Evolutionary conservation across 2,797 vertebrate genomes (phyloP).

Genomic region (Percopsis omiscomaycus): DNA sequence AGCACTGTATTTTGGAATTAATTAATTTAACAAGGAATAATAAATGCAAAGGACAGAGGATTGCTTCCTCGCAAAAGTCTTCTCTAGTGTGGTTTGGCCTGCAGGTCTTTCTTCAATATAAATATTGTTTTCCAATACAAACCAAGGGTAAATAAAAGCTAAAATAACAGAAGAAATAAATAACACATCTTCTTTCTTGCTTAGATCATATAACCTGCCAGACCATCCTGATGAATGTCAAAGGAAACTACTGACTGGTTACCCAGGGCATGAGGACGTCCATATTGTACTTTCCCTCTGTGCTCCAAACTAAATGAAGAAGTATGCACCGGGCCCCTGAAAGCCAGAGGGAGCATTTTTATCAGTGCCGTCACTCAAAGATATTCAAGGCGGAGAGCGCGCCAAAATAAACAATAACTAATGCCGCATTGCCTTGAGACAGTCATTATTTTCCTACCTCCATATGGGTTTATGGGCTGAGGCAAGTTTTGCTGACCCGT

Average conservation of each 20-base stretch:
- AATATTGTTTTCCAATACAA: not conserved
- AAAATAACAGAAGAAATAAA: not conserved
- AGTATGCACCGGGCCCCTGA: not conserved
- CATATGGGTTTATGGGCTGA: not conserved
- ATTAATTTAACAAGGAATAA: not conserved
- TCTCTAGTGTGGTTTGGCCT: not conserved
- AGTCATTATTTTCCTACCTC: slow-evolving; percentile 7
- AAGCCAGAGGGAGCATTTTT: slow-evolving; percentile 15
- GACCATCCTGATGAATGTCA: slow-evolving; percentile 10
- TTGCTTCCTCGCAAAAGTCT: not conserved
- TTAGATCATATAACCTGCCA: not conserved
- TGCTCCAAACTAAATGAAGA: slow-evolving; percentile 10
- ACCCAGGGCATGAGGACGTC: not conserved
- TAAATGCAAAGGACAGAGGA: not conserved
- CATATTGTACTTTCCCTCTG: not conserved
- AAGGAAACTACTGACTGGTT: not conserved
- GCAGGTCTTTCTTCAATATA: slow-evolving; percentile 4
- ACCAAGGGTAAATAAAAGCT: not conserved
- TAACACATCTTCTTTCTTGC: not conserved
- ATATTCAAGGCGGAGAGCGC: slow-evolving; percentile 4
- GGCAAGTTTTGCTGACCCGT: not conserved
- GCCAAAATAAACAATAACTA: slow-evolving; percentile 16
- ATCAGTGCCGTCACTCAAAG: slow-evolving; percentile 16
- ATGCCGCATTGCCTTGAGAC: slow-evolving; percentile 15
- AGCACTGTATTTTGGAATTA: not conserved